Conservation (phyloP, 2,888 invertebrate genomes). For the Lottia gigantea region DNA sequence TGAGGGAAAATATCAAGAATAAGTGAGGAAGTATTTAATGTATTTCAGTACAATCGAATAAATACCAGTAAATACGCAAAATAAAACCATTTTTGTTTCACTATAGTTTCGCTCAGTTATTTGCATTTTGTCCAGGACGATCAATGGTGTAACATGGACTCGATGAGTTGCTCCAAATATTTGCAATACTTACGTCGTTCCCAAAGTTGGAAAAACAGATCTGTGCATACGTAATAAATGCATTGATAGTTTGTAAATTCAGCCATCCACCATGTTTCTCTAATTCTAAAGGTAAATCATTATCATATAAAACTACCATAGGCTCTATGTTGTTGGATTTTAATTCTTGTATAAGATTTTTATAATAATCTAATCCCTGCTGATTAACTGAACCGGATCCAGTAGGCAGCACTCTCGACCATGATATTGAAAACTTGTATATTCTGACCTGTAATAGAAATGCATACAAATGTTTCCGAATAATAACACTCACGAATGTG, state of each 20-base stretch:
- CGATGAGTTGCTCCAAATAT: not conserved
- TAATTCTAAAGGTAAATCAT: slow-evolving; percentile 66
- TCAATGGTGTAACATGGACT: too few species aligned
- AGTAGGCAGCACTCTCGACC: slow-evolving; percentile 80
- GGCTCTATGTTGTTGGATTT: slow-evolving; percentile 74
- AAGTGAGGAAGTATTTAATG: too few species aligned
- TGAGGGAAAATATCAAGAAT: too few species aligned
- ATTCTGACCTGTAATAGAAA: slow-evolving; percentile 38
- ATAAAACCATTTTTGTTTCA: too few species aligned
- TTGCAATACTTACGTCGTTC: slow-evolving; percentile 47
- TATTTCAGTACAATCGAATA: too few species aligned
- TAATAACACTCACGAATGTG: too few species aligned
- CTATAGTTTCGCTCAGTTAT: too few species aligned
- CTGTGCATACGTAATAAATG: slow-evolving; percentile 65
- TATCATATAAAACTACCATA: slow-evolving; percentile 71
- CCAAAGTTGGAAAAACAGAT: slow-evolving; percentile 65
- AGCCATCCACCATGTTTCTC: slow-evolving; percentile 68
- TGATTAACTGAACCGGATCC: slow-evolving; percentile 71
- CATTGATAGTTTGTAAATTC: slow-evolving; percentile 46
- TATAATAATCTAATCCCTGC: slow-evolving; percentile 82
- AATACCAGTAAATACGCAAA: too few species aligned
- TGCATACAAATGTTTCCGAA: too few species aligned
- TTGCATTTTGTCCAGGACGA: too few species aligned
- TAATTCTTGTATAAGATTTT: slow-evolving; percentile 79
- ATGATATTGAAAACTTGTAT: slow-evolving; percentile 72